Conservation (phyloP, 2,888 invertebrate genomes). For the Pogonocherus hispidulus region DNA sequence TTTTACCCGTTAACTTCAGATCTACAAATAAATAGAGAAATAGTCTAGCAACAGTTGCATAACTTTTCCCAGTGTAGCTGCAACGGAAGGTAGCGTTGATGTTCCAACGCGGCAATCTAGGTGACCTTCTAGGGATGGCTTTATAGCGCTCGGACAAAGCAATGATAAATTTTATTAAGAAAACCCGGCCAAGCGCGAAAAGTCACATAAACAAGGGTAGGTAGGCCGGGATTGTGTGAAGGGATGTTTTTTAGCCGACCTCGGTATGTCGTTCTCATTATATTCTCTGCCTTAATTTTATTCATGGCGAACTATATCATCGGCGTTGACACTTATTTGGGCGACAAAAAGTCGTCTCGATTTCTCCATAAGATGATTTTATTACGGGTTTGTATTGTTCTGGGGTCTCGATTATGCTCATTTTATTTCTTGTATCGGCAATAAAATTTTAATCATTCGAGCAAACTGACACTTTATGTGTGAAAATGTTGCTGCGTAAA, state of each 20-base stretch:
- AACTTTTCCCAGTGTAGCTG: background rate
- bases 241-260: conserved; percentile 62
- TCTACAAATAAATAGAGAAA: no score
- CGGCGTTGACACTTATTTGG: conserved; percentile 55
- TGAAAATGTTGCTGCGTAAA: conserved; percentile 11
- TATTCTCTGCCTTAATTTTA: conserved; percentile 50
- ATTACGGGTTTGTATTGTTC: conserved; percentile 32
- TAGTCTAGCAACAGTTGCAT: no score
- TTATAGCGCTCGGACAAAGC: conserved; percentile 55
- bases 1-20: no score
- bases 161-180: conserved; percentile 66
- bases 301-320: conserved; percentile 57
- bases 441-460: conserved; percentile 18
- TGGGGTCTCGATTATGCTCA: conserved; percentile 24
- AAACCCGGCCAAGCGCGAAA: conserved; percentile 61
- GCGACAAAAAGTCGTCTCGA: conserved; percentile 46
- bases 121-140: conserved; percentile 51
- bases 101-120: conserved; percentile 52
- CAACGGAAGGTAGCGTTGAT: conserved; percentile 45
- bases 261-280: conserved; percentile 55
- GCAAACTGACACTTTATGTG: conserved; percentile 7
- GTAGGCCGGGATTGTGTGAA: conserved; percentile 55
- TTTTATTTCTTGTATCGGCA: conserved; percentile 28
- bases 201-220: conserved; percentile 63
- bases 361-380: conserved; percentile 36